Evolutionary conservation across 1,140 invertebrate genomes (phyloP).

Genomic region (Pantala flavescens): DNA sequence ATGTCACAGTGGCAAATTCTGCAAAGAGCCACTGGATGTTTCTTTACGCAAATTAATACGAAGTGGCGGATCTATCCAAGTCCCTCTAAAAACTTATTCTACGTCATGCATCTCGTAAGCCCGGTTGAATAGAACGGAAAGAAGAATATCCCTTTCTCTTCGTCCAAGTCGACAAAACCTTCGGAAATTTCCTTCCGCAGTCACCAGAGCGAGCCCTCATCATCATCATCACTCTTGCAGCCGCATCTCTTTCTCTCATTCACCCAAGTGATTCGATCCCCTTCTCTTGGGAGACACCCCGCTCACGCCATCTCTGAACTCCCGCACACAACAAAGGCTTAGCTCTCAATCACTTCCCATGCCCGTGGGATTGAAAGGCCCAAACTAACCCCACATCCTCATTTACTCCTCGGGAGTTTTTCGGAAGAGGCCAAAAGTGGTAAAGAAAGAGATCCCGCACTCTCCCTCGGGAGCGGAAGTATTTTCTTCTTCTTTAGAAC

Average conservation of each 20-base stretch:
- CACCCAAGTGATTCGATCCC: neutral
- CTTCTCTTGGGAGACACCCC: neutral
- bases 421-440: neutral
- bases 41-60: too few species aligned
- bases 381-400: neutral
- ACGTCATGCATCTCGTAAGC: too few species aligned
- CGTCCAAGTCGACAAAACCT: neutral
- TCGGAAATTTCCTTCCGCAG: neutral
- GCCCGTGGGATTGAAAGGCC: neutral
- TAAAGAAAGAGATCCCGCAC: neutral
- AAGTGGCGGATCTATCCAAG: too few species aligned
- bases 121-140: too few species aligned
- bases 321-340: neutral
- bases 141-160: neutral
- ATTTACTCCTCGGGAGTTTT: neutral
- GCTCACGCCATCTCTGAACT: neutral
- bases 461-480: neutral
- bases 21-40: too few species aligned
- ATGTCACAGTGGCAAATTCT: too few species aligned
- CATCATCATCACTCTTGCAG: constrained; percentile 4
- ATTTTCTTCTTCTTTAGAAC: neutral
- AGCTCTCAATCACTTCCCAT: neutral
- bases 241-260: neutral
- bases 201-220: neutral
- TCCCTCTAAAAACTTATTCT: too few species aligned